phyloP scores from a whole-genome alignment of 2,888 invertebrate species.

The Operophtera brumata region DNA sequence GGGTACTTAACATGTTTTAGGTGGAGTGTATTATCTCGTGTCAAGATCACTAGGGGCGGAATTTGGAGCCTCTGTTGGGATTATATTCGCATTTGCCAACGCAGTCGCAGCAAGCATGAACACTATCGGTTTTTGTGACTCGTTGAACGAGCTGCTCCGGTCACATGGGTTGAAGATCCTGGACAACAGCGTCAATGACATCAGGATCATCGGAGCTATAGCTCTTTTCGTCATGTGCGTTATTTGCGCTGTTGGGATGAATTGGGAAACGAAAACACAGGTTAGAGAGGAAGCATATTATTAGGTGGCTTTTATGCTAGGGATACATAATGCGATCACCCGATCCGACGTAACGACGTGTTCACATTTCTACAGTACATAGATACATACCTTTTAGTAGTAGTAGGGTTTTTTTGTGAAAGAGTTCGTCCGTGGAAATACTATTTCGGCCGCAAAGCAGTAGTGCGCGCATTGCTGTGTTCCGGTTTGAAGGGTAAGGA shows the following conservation, averaged over 20 bases:
- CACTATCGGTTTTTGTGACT: slow-evolving; percentile 97
- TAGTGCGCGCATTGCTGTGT: no score
- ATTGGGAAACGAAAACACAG: slow-evolving; percentile 96
- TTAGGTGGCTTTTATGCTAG: neutral
- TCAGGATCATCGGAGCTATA: slow-evolving; percentile 89
- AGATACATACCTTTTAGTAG: no score
- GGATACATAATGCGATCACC: no score
- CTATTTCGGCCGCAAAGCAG: no score
- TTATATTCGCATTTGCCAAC: slow-evolving; percentile 98
- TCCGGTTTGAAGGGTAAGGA: no score
- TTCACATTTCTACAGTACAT: no score
- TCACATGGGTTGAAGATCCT: slow-evolving; percentile 84
- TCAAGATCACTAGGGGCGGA: slow-evolving; percentile 97
- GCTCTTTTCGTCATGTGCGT: slow-evolving; percentile 89
- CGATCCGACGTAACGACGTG: no score
- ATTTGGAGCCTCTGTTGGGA: slow-evolving; percentile 96
- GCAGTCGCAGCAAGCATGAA: slow-evolving; percentile 98
- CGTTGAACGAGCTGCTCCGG: slow-evolving; percentile 87
- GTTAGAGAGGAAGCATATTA: slow-evolving; percentile 35
- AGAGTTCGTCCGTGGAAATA: no score
- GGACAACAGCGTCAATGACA: slow-evolving; percentile 86
- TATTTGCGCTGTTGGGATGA: slow-evolving; percentile 95
- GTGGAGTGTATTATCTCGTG: slow-evolving; percentile 98
- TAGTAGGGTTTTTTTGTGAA: no score
- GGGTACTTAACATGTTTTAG: slow-evolving; percentile 52